Evolutionary conservation across 1,140 invertebrate species (phyloP), one percentile per base, ranked within the genome.

Genomic region (Campoletis sonorensis): DNA sequence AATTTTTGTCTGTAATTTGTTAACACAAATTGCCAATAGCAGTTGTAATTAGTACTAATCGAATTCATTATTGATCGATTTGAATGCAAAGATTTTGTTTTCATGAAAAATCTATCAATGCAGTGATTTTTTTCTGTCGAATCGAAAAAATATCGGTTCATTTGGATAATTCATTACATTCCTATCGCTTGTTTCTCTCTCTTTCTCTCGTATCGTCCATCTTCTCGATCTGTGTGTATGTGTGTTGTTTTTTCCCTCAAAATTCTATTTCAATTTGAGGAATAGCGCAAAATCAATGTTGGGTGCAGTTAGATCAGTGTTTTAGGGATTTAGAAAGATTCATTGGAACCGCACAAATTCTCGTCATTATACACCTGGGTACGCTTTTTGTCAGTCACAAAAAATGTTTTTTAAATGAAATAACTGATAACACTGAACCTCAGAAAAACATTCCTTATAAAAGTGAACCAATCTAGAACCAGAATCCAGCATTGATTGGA

Each of bases 161-260:
- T 45, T 45, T 11, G 5, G 40, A 45, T 10, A 45, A 45, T 45
- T 45, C 40, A 10, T 45, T 11, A 45, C 40, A 45, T 45, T 45
- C 3, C 11, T 45, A 45, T 45, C 40, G 40, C 40, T 45, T 45
- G 40, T 45, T 13, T 45, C 11, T 45, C 8, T 45, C 40, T 45
- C 40, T 45, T 45, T 45, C 40, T 45, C 11, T 45, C 40, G 18
- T 33, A 49, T 58, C 11, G 54, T 23, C 54, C 54, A 58, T 58
- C 54, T 58, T 58, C 4, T 5, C 21, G 18, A 45, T 45, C 79
- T 80, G 79, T 73, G 68, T 76, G 45, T 75, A 40, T 58, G 49
- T 79, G 49, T 79, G 75, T 73, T 54, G 33, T 33, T 49, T 58
- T n/a, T n/a, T 58, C 21, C 54, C 0, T 58, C 54, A 58, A 58